Base-by-base conservation (phyloP, 2,113 vertebrate species). In the Ammodytes marinus region DNA sequence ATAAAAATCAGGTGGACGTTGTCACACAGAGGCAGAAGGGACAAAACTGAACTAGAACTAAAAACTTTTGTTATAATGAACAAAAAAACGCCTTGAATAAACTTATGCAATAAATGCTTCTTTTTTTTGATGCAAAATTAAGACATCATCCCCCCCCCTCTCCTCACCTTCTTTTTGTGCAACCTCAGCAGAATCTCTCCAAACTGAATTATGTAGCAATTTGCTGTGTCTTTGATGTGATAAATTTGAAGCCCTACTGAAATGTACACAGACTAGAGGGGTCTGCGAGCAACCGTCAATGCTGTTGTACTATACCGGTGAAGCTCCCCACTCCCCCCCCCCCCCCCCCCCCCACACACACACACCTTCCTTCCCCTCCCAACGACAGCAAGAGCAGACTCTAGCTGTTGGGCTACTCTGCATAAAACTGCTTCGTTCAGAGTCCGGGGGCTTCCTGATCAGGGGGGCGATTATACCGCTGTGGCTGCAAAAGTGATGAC, bases 121-220 rank as follows among this genome's bases (percentile, higher is more conserved):
- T 82, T 89, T 95, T 95, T 92, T 91, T 27, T 27, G 27, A 1
- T 75, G 86, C 89, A 85, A 95, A 91, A 94, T 95, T 92, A 96
- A 93, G 81, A 77, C 43, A 8, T 14, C 45, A 4, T 8, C 4
- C 3, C 13, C 35, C 61, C 10, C 6, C 13, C 5, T 43, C 40
- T 52, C 60, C 42, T 54, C 45, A 63, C 70, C 67, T 68, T 75
- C 78, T 81, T 69, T 93, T 95, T 95, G 80, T 95, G 94, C 94
- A 94, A 90, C 73, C 84, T 85, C 92, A 89, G 94, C 92, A 93
- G 88, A 95, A 95, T 95, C 85, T 92, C 19, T 71, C 77, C 77
- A 90, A 95, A 94, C 91, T 92, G 86, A 95, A 95, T 96, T 96
- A 96, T 82, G 85, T 91, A 95, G 93, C 66, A 95, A 94, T 95